Base-by-base conservation (phyloP, 2,797 vertebrate genomes). In the Acanthurus tractus region DNA sequence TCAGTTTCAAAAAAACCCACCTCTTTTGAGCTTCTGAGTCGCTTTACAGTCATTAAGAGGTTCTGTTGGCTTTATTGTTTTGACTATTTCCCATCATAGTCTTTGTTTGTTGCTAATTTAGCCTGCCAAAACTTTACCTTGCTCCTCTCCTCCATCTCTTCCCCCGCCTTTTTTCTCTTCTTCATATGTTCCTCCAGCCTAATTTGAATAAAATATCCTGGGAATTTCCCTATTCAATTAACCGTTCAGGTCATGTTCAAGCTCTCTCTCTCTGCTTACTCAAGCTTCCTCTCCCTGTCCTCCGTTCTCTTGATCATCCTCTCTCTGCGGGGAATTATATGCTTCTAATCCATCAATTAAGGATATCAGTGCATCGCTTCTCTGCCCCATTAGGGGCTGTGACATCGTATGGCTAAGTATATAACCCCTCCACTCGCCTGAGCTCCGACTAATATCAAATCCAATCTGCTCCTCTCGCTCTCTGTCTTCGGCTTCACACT, bases 301-400 rank as follows among this genome's bases (percentile, higher is more conserved):
- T 17, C 74, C 59, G 10, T 74, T 89, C 77, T 90, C 88, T 92
- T 85, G 83, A 89, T 92, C 90, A 82, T 81, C 82, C 74, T 63
- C 78, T 79, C 86, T 93, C 92, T 90, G 90, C 66, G 4, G 90
- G 93, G 92, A 92, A 74, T 86, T 84, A 56, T 79, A 72, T 84
- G 79, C 87, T 91, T 92, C 92, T 94, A 94, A 94, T 94, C 93
- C 93, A 92, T 93, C 93, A 93, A 93, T 95, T 94, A 94, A 90
- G 89, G 88, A 91, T 93, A 94, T 94, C 93, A 92, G 92, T 56
- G 77, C 86, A 93, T 93, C 90, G 48, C 88, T 91, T 86, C 88
- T 81, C 85, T 83, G 78, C 78, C 77, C 92, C 92, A 91, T 94
- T 93, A 91, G 82, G 66, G 82, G 83, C 85, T 65, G 85, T 93